Evolutionary conservation across 2,113 vertebrate genomes (phyloP).

Genomic region (Crocuta crocuta): DNA sequence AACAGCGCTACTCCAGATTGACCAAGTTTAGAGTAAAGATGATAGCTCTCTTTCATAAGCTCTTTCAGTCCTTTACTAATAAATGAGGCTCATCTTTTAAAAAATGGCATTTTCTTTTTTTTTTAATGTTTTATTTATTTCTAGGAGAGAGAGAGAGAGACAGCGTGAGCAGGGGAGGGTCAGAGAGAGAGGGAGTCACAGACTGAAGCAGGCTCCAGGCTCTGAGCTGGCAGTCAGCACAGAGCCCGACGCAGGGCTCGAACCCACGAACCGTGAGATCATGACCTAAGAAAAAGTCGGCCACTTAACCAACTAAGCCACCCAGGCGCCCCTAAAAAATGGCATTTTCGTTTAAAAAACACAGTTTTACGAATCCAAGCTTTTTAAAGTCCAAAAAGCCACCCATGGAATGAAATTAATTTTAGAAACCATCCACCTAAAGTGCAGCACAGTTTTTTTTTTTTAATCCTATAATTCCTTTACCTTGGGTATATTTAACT

Average conservation of each 20-base stretch:
- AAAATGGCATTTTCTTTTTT: not conserved
- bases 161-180: too few species aligned
- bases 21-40: slow-evolving; percentile 20
- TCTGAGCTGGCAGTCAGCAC: too few species aligned
- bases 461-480: not conserved
- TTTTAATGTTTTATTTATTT: too few species aligned
- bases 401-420: not conserved
- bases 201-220: too few species aligned
- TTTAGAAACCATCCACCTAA: slow-evolving; percentile 2
- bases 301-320: too few species aligned
- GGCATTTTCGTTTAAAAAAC: not conserved
- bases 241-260: too few species aligned
- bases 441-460: not conserved
- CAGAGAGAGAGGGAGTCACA: too few species aligned
- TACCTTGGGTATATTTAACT: not conserved
- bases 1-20: not conserved
- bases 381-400: not conserved
- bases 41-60: not conserved
- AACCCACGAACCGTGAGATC: too few species aligned
- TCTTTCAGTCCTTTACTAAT: not conserved
- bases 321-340: not conserved
- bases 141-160: too few species aligned
- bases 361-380: slow-evolving; percentile 10
- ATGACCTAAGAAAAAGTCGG: too few species aligned
- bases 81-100: not conserved